Evolutionary conservation across 1,140 invertebrate species (phyloP), one percentile per base, ranked within the genome.

Genomic region (Diorhabda sublineata): DNA sequence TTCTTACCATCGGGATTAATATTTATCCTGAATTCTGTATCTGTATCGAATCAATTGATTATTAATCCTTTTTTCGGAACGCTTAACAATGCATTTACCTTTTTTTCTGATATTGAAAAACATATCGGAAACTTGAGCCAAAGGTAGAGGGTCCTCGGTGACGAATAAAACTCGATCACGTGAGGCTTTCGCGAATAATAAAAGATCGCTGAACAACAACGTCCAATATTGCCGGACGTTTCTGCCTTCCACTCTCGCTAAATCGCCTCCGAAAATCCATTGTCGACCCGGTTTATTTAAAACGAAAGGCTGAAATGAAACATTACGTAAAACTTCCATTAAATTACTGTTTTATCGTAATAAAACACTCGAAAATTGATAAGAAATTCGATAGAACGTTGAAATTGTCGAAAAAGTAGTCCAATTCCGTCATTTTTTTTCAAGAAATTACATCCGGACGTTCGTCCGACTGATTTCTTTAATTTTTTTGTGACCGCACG

Each of bases 221-320:
- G 91, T 92, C 92, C 93, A 94, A 74, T 91, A 93, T 1, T 92
- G 90, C 69, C 91, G 86, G 8, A 92, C 84, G 6, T 90, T 87
- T n/a, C 91, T 85, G 2, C 91, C 91, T 83, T 94, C 92, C 1
- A 94, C 90, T 67, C 91, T 87, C 6, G 88, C 89, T 26, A 95
- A 78, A 70, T 94, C 92, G 2, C 92, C 92, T 8, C 92, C 92
- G 72, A 94, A 94, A 60, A 95, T 90, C 92, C 92, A 94, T 81
- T 93, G 91, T 68, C 93, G 86, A 5, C 91, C 91, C 57, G 90
- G 89, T 73, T 90, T 89, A 74, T 88, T 90, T 78, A 95, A 82
- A 42, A 89, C 88, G 78, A 95, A 95, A 60, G 93, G 92, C 87
- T 89, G 78, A 44, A 83, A 85, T 64, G n/a, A 61, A 66, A 61